Evolutionary conservation across 2,797 vertebrate genomes (phyloP), one percentile per base, ranked within the genome.

Genomic region (Kryptolebias ocellatus): DNA sequence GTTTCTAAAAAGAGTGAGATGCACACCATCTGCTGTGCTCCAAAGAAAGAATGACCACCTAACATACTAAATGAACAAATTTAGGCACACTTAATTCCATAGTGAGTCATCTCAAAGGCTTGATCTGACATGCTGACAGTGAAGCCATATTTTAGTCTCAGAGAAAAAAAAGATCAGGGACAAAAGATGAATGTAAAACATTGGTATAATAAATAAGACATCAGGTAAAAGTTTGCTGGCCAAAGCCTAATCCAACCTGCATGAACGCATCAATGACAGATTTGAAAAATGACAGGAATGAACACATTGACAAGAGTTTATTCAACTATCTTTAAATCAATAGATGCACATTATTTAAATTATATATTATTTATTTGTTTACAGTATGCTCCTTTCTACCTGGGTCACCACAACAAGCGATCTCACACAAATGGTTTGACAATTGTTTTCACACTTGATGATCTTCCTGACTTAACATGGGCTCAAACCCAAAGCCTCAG

Each of bases 81-180:
- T 56, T 24, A 16, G 4, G 37, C 28, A 15, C 16, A 77, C 62
- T 60, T 50, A 16, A 46, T 34, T 29, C 27, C 61, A 24, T 4
- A 64, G 68, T 68, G 72, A 74, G 28, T 80, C 75, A 76, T 76
- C 52, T 76, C 74, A 54, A 37, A 79, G 68, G 53, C 57, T 64
- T 31, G 0, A 4, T 53, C 54, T 72, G 58, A 24, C 18, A 16
- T 39, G 15, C 20, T 8, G 51, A 53, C 54, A 59, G 46, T 53
- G 62, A 77, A 66, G 70, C 63, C 62, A 68, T 0, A 2, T 31
- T 28, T 31, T 28, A 72, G 28, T 63, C 54, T 63, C 56, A 44
- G 73, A 51, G 49, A 53, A 52, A 60, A 70, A 76, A 68, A 46
- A 27, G 9, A 73, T 64, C 51, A 66, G 20, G 37, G 46, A 63